Conservation (phyloP, 2,113 vertebrate species). For the Nerophis ophidion region DNA sequence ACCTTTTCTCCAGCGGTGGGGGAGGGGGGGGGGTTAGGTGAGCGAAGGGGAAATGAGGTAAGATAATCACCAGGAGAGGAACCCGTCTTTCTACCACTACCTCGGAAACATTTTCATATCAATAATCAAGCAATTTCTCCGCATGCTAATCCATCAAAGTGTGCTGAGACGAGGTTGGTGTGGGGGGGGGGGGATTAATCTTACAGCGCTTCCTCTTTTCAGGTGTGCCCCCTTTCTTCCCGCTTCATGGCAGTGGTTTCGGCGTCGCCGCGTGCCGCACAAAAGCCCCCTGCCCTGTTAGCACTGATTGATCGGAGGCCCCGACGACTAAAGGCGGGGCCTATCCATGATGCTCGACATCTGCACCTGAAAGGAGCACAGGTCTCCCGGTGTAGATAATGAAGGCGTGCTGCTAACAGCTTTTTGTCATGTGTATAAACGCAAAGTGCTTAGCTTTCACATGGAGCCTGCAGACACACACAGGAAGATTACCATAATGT, state of each 20-base stretch:
- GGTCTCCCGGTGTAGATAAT: conserved; percentile 74
- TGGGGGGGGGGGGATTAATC: conserved; percentile 77
- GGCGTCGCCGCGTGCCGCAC: conserved; percentile 80
- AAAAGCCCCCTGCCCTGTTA: conserved; percentile 84
- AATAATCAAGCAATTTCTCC: conserved; percentile 97
- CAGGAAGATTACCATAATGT: conserved; percentile 71
- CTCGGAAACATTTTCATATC: conserved; percentile 97
- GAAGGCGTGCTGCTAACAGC: conserved; percentile 70
- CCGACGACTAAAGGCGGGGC: conserved; percentile 75
- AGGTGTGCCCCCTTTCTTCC: conserved; percentile 76
- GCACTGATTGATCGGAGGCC: conserved; percentile 90
- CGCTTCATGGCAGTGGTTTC: conserved; percentile 90
- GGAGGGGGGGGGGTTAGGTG: conserved; percentile 70
- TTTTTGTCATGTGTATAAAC: conserved; percentile 72
- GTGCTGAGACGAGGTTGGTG: conserved; percentile 55
- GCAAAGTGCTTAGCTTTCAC: conserved; percentile 69
- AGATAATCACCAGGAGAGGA: conserved; percentile 53
- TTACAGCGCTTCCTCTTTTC: conserved; percentile 80
- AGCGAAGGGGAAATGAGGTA: conserved; percentile 73
- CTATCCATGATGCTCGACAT: conserved; percentile 79
- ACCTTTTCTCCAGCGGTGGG: conserved; percentile 71
- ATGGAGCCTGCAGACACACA: conserved; percentile 46
- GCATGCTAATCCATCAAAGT: conserved; percentile 99
- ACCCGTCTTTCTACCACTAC: conserved; percentile 62
- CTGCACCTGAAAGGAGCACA: conserved; percentile 71